These are phyloP conservation scores for Sogatella furcifera DNA, from an alignment of 1,140 invertebrate species.

Conservation along the genomic window DNA sequence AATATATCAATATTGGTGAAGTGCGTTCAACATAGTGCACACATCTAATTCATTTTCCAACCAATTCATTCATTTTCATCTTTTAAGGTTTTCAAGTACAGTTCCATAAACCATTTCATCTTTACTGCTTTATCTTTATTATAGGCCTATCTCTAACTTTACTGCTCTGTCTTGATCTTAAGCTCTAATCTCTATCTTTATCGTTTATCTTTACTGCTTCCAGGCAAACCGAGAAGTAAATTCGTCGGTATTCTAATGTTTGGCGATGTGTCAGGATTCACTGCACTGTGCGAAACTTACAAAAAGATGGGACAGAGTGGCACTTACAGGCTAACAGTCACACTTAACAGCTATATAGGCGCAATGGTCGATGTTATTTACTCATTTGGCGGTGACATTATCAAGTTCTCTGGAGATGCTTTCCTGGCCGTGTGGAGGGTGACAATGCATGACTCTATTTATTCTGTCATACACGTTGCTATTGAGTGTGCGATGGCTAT, in stretches of 20 bases:
- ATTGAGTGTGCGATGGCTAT: constrained; percentile 50
- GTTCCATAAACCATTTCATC: no score
- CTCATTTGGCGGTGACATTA: constrained; percentile 47
- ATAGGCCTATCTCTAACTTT: no score
- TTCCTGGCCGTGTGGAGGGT: constrained; percentile 52
- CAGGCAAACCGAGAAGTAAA: constrained; percentile 36
- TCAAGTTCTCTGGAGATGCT: constrained; percentile 55
- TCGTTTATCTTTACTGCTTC: constrained; percentile 23
- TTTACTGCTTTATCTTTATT: no score
- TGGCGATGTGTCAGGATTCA: constrained; percentile 53
- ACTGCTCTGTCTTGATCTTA: no score
- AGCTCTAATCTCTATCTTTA: no score
- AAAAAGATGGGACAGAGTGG: constrained; percentile 45
- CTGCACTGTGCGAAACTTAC: constrained; percentile 49
- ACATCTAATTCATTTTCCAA: no score
- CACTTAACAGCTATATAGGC: constrained; percentile 51
- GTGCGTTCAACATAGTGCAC: no score
- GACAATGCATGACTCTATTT: constrained; percentile 36
- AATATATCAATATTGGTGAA: no score
- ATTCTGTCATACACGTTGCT: constrained; percentile 43
- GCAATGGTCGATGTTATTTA: constrained; percentile 53
- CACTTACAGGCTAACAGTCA: constrained; percentile 48
- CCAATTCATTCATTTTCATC: no score
- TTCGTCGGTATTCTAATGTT: constrained; percentile 41
- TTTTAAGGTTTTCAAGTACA: no score